Evolutionary conservation across 2,888 invertebrate genomes (phyloP).

Genomic region (Drosophila dives): DNA sequence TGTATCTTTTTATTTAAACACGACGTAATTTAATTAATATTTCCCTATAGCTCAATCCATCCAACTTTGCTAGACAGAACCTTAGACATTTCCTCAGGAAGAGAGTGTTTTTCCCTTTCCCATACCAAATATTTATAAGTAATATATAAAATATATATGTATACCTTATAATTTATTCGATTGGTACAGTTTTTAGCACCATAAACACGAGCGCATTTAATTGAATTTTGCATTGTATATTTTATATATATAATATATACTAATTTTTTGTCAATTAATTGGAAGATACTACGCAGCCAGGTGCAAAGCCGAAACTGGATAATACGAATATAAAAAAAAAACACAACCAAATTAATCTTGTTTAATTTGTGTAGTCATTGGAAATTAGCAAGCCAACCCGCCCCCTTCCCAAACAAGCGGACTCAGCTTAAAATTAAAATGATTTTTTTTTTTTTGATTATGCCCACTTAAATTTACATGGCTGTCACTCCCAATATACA

Average conservation of each 20-base stretch:
- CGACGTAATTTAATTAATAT: neutral
- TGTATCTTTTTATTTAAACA: neutral
- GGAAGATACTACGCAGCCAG: neutral
- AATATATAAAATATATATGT: too few species aligned
- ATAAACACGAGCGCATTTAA: too few species aligned
- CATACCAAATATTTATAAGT: too few species aligned
- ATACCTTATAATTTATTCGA: too few species aligned
- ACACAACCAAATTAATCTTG: constrained; percentile 44
- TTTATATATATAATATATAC: neutral
- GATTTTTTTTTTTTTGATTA: constrained; percentile 39
- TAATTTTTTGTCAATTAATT: neutral
- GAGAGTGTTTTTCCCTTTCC: too few species aligned
- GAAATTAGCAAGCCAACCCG: constrained; percentile 30
- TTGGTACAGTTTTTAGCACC: too few species aligned
- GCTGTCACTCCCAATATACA: constrained; percentile 16
- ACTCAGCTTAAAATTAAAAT: constrained; percentile 18
- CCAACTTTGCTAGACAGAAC: too few species aligned
- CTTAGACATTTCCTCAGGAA: too few species aligned
- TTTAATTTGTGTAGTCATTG: constrained; percentile 25
- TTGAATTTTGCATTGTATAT: neutral
- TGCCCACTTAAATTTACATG: constrained; percentile 45
- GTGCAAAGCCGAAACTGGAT: neutral
- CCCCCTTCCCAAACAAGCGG: neutral
- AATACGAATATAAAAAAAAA: constrained; percentile 15
- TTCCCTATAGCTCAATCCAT: too few species aligned